phyloP scores from a whole-genome alignment of 2,797 vertebrate species.

The Prunella strophiata region DNA sequence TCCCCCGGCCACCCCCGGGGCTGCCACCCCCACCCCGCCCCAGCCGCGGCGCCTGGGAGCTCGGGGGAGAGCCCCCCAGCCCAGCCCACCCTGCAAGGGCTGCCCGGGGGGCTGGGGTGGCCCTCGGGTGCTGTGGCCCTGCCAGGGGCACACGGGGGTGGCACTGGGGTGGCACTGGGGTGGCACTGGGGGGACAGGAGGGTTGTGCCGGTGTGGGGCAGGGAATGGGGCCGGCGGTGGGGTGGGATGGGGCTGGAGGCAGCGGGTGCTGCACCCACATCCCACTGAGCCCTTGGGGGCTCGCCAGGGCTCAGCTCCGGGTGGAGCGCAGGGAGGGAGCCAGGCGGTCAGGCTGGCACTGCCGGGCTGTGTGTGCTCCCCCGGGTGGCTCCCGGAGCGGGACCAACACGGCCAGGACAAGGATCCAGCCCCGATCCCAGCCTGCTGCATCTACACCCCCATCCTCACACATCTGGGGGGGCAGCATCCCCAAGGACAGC shows the following conservation, averaged over 20 bases:
- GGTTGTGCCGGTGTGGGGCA: not conserved
- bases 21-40: not conserved
- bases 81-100: not conserved
- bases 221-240: not conserved
- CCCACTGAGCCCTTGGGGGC: not conserved
- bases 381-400: rapidly evolving
- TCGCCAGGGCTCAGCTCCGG: not conserved
- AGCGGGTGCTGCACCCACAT: not conserved
- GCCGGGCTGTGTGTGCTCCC: not conserved
- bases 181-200: not conserved
- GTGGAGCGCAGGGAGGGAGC: not conserved
- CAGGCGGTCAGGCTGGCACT: not conserved
- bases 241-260: not conserved
- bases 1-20: not conserved
- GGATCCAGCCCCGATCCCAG: not conserved
- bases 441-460: not conserved
- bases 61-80: not conserved
- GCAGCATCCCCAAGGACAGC: not conserved
- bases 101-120: not conserved
- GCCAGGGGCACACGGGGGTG: not conserved
- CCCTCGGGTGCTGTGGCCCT: not conserved
- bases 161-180: not conserved
- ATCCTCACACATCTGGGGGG: not conserved
- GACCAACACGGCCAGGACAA: rapidly evolving
- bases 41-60: rapidly evolving